These are phyloP conservation scores for Petaurus breviceps DNA, from an alignment of 2,113 vertebrate genomes.

Conservation along the genomic window DNA sequence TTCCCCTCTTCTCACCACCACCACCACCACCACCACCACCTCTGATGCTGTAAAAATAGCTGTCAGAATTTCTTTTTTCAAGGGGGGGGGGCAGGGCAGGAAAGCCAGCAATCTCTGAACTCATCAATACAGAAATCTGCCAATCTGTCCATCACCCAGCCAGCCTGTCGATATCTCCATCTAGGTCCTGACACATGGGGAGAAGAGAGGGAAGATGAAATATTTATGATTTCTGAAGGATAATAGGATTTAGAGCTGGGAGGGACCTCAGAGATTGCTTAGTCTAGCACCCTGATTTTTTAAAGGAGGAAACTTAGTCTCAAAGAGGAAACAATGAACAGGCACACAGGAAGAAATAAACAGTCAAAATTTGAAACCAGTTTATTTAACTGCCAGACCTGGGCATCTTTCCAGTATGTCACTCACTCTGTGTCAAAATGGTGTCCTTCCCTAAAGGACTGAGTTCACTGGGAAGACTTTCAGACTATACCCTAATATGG, in stretches of 20 bases:
- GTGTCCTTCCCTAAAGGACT: slow-evolving; percentile 66
- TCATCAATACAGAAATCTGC: slow-evolving; percentile 68
- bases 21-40: not conserved
- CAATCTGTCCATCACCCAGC: slow-evolving; percentile 68
- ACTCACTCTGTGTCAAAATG: not conserved
- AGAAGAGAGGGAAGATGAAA: slow-evolving; percentile 67
- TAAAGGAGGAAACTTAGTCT: not conserved
- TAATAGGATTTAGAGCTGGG: not conserved
- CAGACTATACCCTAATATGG: not conserved
- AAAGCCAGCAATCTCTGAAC: slow-evolving; percentile 72
- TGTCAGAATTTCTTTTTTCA: slow-evolving; percentile 55
- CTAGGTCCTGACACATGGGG: not conserved
- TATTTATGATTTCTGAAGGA: slow-evolving; percentile 74
- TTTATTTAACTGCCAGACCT: not conserved
- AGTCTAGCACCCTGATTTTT: not conserved
- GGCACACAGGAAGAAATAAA: not conserved
- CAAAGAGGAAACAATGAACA: not conserved
- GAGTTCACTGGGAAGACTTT: not conserved
- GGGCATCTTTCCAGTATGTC: not conserved
- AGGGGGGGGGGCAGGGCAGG: not conserved
- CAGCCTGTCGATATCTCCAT: slow-evolving; percentile 63
- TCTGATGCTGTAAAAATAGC: slow-evolving; percentile 43
- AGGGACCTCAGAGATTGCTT: not conserved
- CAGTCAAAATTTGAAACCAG: not conserved
- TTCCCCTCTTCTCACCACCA: not conserved